Evolutionary conservation across 2,113 vertebrate species (phyloP).

Genomic region (Ameiurus melas): DNA sequence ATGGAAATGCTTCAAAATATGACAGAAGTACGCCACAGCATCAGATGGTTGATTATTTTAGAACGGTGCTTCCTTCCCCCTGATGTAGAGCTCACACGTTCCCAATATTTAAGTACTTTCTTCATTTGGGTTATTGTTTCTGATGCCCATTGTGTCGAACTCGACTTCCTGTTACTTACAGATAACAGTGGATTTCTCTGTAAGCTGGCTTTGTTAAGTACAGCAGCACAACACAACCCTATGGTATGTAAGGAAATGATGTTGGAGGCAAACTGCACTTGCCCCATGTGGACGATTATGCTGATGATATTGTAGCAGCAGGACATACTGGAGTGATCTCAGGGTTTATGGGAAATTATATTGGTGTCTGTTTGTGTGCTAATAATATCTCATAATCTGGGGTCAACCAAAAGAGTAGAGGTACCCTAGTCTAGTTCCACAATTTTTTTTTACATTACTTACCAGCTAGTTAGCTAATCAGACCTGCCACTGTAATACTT

Average conservation of each 20-base stretch:
- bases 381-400: background rate
- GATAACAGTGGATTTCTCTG: slow-evolving; percentile 13
- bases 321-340: background rate
- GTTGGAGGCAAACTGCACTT: slow-evolving; percentile 8
- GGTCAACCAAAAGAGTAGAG: background rate
- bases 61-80: background rate
- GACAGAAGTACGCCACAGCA: slow-evolving; percentile 21
- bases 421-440: background rate
- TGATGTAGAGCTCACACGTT: background rate
- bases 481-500: background rate
- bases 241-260: slow-evolving; percentile 17
- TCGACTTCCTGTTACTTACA: slow-evolving; percentile 60
- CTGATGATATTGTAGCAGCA: background rate
- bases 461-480: background rate
- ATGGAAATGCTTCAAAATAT: slow-evolving; percentile 46
- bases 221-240: background rate
- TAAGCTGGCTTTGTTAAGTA: slow-evolving; percentile 52
- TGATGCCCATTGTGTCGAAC: slow-evolving; percentile 60
- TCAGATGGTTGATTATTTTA: slow-evolving; percentile 40
- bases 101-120: slow-evolving; percentile 10
- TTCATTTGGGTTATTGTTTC: slow-evolving; percentile 56
- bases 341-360: background rate
- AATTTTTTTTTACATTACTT: background rate
- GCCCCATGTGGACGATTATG: background rate
- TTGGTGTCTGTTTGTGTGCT: background rate